Base-by-base conservation (phyloP, 2,797 vertebrate genomes). In the Peromyscus eremicus region DNA sequence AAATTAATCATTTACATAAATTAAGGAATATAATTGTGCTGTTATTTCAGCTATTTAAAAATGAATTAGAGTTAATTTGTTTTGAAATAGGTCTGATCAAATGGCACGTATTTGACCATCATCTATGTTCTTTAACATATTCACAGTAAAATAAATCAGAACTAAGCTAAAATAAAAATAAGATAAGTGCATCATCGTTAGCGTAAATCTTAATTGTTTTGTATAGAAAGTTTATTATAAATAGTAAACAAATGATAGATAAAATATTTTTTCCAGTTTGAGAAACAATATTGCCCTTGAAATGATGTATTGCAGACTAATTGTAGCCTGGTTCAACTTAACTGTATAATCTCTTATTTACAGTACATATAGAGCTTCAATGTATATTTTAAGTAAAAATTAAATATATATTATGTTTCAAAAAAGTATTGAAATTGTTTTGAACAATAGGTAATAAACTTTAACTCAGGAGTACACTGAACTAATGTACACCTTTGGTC, bases 11-110 rank as follows among this genome's bases (percentile, higher is more conserved):
- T 62, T 40, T 23, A 83, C 76, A 43, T 23, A 52, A 89, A 76
- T 85, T 90, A 91, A 70, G 19, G 88, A 94, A 85, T 80, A 70
- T 2, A 92, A 71, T 64, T 1, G 6, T 82, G 57, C 34, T 94
- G 5, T 60, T 77, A 23, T 83, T 88, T 81, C 34, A 52, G 23
- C 34, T 80, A 70, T 10, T 82, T 71, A 46, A 16, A 94, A 89
- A 27, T 75, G 1, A 40, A 79, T 94, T 83, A 62, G 40, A 37
- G 95, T 60, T 94, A 55, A 89, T 13, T 82, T 14, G 23, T 66
- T 88, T 49, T 92, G 43, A 94, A 95, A 92, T 49, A 75, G 5
- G 1, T 16, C 62, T 92, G 13, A 76, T 55, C 49, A 66, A 68
- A 49, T 10, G 91, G 70, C 11, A 32, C 49, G 60, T 40, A 80